phyloP scores from a whole-genome alignment of 1,140 invertebrate species.

The Cecropterus lyciades region DNA sequence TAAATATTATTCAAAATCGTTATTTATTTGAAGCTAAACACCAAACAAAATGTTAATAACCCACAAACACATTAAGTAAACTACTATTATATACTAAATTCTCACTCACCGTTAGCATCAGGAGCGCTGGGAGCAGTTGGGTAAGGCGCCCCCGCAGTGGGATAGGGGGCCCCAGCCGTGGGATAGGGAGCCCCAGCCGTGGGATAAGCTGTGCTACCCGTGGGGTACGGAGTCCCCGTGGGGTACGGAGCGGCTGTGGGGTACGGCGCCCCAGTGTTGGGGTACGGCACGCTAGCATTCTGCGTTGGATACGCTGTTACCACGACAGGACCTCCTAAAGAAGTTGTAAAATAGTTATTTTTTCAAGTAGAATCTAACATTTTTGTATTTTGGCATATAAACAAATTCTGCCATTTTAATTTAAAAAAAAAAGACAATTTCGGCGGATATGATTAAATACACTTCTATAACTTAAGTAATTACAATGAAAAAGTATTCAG shows the following conservation, averaged over 20 bases:
- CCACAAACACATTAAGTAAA: not conserved
- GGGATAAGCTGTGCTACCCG: no score
- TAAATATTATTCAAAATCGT: not conserved
- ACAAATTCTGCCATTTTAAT: no score
- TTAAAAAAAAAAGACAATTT: no score
- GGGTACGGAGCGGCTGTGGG: slow-evolving; percentile 5
- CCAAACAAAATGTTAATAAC: not conserved
- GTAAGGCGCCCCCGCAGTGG: not conserved
- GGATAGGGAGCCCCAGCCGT: no score
- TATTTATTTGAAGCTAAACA: not conserved
- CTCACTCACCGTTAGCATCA: slow-evolving; percentile 1
- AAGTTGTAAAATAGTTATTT: no score
- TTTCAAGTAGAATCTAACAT: no score
- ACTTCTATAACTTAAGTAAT: no score
- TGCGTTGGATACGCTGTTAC: slow-evolving; percentile 48
- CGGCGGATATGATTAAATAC: no score
- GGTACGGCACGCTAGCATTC: slow-evolving; percentile 36
- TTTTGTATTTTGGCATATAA: no score
- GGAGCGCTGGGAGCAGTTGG: not conserved
- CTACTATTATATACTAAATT: not conserved
- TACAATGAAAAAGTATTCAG: no score
- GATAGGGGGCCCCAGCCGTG: not conserved
- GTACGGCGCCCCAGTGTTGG: slow-evolving; percentile 37
- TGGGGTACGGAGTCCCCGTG: not conserved
- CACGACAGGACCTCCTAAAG: slow-evolving; percentile 19